A percentile compares a stretch with the other conserved stretches of the same genome.
These are phyloP conservation scores for Amblyraja radiata DNA, from an alignment of 2,797 vertebrate genomes.

Conservation along the genomic window DNA sequence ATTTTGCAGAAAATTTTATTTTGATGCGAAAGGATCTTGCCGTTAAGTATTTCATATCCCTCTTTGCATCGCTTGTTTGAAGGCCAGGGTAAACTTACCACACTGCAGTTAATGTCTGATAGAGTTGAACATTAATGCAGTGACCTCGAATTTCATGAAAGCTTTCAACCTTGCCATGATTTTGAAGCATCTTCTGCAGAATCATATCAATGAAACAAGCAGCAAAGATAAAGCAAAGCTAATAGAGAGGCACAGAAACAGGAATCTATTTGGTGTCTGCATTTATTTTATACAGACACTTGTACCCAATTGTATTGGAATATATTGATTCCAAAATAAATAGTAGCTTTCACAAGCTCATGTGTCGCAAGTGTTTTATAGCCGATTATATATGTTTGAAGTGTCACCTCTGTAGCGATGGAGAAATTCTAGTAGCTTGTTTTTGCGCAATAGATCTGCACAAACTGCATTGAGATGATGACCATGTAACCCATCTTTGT, in stretches of 20 bases:
- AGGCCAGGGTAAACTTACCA: not conserved
- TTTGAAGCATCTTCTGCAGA: not conserved
- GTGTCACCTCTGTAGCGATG: too few relatives aligned
- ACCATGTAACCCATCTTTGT: too few relatives aligned
- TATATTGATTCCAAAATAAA: too few relatives aligned
- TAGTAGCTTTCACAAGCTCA: too few relatives aligned
- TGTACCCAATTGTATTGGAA: too few relatives aligned
- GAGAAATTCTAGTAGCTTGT: not conserved
- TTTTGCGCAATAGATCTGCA: not conserved
- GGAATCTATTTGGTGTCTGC: not conserved
- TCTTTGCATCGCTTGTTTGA: not conserved
- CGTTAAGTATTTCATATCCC: not conserved
- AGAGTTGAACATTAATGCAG: not conserved
- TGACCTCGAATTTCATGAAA: not conserved
- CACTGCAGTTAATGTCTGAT: not conserved
- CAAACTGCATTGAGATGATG: too few relatives aligned
- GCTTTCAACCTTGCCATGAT: not conserved
- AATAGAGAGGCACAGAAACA: not conserved
- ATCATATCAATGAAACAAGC: not conserved
- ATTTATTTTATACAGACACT: not conserved
- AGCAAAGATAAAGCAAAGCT: not conserved
- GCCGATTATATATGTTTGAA: too few relatives aligned
- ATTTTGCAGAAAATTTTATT: not conserved
- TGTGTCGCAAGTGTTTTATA: too few relatives aligned
- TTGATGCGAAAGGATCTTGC: not conserved